A percentile compares a stretch with the other conserved stretches of the same genome.
These are phyloP conservation scores for Drosophila mimica DNA, from an alignment of 2,888 invertebrate species.

Conservation along the genomic window DNA sequence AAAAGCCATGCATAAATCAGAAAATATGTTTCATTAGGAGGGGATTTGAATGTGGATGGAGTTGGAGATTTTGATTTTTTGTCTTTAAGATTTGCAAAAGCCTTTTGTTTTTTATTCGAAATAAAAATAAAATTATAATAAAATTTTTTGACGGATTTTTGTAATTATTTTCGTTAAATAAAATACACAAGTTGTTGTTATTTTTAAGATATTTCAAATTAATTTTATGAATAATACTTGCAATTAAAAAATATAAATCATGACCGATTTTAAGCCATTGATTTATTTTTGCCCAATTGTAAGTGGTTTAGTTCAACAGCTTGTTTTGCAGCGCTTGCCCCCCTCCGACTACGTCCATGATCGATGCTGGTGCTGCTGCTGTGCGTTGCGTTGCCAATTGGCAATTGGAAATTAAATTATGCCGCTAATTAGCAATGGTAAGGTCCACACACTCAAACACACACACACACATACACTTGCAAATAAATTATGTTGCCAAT, in stretches of 20 bases:
- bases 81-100: background rate
- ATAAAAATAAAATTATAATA: background rate
- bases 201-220: background rate
- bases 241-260: background rate
- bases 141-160: background rate
- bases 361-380: background rate
- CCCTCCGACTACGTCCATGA: background rate
- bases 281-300: background rate
- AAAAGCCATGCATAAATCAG: no score
- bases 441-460: slow-evolving; percentile 8
- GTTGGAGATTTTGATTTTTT: background rate
- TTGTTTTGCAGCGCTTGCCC: background rate
- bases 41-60: background rate
- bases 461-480: slow-evolving; percentile 12
- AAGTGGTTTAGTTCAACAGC: background rate
- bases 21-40: background rate
- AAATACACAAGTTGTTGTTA: background rate
- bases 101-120: background rate
- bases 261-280: background rate
- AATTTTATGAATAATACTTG: background rate
- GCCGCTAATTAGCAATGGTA: slow-evolving; percentile 72
- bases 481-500: slow-evolving; percentile 78
- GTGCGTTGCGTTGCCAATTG: slow-evolving; percentile 46
- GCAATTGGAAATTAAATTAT: slow-evolving; percentile 75
- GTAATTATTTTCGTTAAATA: background rate